Evolutionary conservation across 2,797 vertebrate species (phyloP).

Genomic region (Xiphorhynchus erythropygius): DNA sequence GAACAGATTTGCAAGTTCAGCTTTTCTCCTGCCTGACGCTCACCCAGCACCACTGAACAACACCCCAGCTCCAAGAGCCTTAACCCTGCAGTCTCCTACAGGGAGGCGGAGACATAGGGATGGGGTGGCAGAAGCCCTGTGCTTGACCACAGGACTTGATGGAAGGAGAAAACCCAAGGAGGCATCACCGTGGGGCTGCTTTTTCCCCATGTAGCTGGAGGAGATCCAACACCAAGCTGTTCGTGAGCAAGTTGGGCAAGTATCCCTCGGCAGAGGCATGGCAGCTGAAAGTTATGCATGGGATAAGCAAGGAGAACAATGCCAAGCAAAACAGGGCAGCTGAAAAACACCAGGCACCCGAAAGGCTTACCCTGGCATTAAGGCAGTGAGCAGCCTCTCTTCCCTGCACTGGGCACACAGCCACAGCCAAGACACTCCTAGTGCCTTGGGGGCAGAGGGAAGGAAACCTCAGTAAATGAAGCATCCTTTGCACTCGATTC

Average conservation of each 20-base stretch:
- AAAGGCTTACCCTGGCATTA: background rate
- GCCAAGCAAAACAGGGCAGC: conserved; percentile 2
- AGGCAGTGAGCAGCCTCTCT: background rate
- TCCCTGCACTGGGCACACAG: background rate
- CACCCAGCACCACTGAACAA: background rate
- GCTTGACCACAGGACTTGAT: background rate
- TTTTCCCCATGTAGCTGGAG: background rate
- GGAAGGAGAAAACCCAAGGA: background rate
- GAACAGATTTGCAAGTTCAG: conserved; percentile 49
- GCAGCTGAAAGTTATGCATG: background rate
- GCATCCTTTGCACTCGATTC: accelerated
- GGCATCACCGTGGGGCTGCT: background rate
- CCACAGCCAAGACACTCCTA: background rate
- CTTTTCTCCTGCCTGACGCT: background rate
- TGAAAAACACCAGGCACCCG: background rate
- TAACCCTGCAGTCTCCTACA: background rate
- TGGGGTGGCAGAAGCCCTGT: background rate
- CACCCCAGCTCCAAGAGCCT: background rate
- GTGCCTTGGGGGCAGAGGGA: background rate
- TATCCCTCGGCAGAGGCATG: background rate
- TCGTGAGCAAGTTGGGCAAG: background rate
- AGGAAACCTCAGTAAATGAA: background rate
- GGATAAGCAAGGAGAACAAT: background rate
- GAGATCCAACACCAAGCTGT: background rate
- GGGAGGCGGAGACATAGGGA: background rate